Base-by-base conservation (phyloP, 2,113 vertebrate species). In the Semnornis frantzii region DNA sequence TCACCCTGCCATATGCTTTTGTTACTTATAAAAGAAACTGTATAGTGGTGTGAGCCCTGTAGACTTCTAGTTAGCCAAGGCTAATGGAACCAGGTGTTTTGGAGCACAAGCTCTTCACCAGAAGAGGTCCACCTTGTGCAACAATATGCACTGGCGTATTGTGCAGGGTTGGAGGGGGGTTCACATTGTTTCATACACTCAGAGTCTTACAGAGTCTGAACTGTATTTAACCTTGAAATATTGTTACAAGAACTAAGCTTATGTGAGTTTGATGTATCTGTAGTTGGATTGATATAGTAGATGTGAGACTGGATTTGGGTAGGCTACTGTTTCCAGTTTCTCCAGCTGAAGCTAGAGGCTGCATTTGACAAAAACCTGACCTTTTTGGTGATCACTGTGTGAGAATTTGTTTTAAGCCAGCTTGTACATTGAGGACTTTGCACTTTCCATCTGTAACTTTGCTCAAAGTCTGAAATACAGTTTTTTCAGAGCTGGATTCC, bases 121-220 rank as follows among this genome's bases (percentile, higher is more conserved):
- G 94, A 94, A 94, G 96, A 88, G 90, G 94, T 95, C 78, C 92
- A 83, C 83, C 90, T 89, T 92, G 93, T 95, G 87, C 94, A 90
- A 66, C 76, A 77, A 25, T 68, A 86, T 79, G 52, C 46, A 12
- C 48, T 80, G 84, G 58, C 60, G 11, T 15, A 3, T 15, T 59
- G 82, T 28, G 30, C 28, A 31, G 69, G 54, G 48, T 4, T 73
- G 34, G 23, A 52, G 50, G 12, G 78, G 57, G 74, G 21, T 33
- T 82, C 0, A 0, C 37, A 20, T 73, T 89, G 72, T 90, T 78
- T 5, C 55, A 4, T 44, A 4, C 30, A 4, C 8, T 59, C 23
- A 0, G 3, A 69, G 37, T 55, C 44, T 30, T 52, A 1, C 0
- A 1, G 57, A 34, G 6, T 3, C 72, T 57, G 66, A 81, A 19